Conservation (phyloP, 2,797 vertebrate genomes). For the Gymnopithys bicolor region DNA sequence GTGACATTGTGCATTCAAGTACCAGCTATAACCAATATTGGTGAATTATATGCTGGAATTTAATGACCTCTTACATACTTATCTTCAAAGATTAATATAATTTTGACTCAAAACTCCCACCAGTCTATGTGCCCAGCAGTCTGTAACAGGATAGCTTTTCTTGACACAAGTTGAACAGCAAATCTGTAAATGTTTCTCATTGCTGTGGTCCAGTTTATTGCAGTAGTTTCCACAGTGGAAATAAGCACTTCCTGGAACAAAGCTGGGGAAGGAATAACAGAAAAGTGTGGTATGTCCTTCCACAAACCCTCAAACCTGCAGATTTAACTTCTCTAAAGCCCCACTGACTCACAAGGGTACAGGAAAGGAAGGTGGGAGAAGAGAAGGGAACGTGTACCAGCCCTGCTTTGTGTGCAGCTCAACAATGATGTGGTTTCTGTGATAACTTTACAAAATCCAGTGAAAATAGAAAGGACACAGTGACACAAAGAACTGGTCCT, state of each 20-base stretch:
- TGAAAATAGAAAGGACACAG: not conserved
- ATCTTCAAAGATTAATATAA: not conserved
- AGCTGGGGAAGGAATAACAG: not conserved
- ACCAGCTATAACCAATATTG: not conserved
- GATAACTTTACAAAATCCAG: not conserved
- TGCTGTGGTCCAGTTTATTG: not conserved
- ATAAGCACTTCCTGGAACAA: not conserved
- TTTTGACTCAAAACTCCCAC: not conserved
- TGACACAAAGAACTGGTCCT: not conserved
- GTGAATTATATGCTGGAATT: not conserved
- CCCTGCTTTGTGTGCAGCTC: not conserved
- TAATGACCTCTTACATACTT: not conserved
- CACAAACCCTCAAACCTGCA: not conserved
- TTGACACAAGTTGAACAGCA: not conserved
- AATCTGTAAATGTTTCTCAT: not conserved
- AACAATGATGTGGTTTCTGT: not conserved
- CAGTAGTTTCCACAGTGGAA: not conserved
- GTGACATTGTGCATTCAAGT: not conserved
- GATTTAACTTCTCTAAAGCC: not conserved
- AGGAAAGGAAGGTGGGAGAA: not conserved
- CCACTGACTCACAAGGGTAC: fast-evolving
- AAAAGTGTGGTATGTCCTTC: fast-evolving
- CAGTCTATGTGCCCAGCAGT: not conserved
- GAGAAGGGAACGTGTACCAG: not conserved
- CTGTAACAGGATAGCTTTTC: not conserved